Conservation (phyloP, 2,113 vertebrate genomes). For the Cisticola juncidis region DNA sequence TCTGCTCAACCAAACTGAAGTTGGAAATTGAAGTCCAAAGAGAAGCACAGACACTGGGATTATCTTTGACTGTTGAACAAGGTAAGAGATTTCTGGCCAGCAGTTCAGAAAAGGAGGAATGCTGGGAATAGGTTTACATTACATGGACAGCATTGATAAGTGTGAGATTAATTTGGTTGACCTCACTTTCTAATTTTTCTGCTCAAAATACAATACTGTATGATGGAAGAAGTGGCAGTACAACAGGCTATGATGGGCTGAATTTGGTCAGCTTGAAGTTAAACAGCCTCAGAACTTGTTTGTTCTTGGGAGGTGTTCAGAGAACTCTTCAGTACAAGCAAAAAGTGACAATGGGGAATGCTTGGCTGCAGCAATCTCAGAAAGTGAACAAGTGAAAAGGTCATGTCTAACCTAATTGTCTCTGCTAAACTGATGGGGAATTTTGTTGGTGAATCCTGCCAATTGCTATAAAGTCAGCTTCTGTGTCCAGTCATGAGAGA, state of each 20-base stretch:
- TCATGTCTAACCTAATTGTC: background rate
- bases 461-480: background rate
- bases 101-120: background rate
- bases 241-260: rapidly evolving
- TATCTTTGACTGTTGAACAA: background rate
- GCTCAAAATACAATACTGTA: background rate
- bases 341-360: rapidly evolving
- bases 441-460: background rate
- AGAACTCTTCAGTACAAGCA: no score
- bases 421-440: background rate
- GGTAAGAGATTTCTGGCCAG: background rate
- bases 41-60: background rate
- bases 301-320: background rate
- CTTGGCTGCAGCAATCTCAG: background rate
- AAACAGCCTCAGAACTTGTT: background rate
- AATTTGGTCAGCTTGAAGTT: background rate
- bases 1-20: background rate
- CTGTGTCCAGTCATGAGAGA: background rate
- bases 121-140: background rate
- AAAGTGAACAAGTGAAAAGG: background rate
- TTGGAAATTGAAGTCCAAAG: background rate
- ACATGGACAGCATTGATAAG: background rate
- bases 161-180: background rate
- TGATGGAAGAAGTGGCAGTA: background rate
- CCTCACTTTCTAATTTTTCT: background rate